Base-by-base conservation (phyloP, 2,113 vertebrate genomes). In the Podarcis raffonei region DNA sequence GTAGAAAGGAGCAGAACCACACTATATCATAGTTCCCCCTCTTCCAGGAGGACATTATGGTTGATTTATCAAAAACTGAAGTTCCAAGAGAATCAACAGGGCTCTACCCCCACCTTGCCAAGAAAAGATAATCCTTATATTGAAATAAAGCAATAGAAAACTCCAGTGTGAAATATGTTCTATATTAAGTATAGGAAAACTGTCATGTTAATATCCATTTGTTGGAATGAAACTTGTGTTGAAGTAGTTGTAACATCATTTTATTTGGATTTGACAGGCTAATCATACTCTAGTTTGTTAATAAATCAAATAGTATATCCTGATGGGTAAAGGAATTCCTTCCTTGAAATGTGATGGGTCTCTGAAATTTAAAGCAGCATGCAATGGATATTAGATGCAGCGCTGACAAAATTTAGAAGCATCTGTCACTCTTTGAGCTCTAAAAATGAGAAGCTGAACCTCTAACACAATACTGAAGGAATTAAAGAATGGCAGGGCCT, bases 201-300 rank as follows among this genome's bases (percentile, higher is more conserved):
- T 92, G 92, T 84, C 86, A 76, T 88, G 85, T 94, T 89, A 93
- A 62, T 76, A 92, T 81, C 74, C 66, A 84, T 93, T 92, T 68
- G 6, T 91, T 93, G 89, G 94, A 94, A 93, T 85, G 83, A 88
- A 94, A 88, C 39, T 85, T 59, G 74, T 93, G 66, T 85, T 93
- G 90, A 93, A 92, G 81, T 89, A 86, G 82, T 91, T 93, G 87
- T 37, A 89, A 87, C 84, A 83, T 95, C 81, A 83, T 95, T 95
- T 92, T 76, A 74, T 76, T 87, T 93, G 92, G 86, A 88, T 90
- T 11, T 87, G 83, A 74, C 89, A 86, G 80, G 79, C 77, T 91
- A 93, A 94, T 95, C 87, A 81, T 82, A 91, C 93, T 93, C 48
- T 88, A 75, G 62, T 94, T 91, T 92, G 81, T 95, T 95, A 94